These are phyloP conservation scores for Pseudopleuronectes americanus DNA, from an alignment of 2,797 vertebrate genomes.

Conservation along the genomic window DNA sequence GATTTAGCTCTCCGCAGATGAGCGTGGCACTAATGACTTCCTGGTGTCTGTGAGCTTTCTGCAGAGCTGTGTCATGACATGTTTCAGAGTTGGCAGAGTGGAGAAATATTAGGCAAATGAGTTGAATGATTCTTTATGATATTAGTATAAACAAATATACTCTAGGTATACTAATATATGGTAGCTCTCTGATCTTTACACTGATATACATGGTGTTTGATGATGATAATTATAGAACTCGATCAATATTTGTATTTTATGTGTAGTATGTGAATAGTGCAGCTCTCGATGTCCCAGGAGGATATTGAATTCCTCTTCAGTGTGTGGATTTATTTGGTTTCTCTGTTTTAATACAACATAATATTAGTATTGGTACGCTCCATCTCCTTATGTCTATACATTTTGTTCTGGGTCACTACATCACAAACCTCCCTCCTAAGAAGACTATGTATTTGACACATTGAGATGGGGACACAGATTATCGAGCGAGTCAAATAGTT, in stretches of 20 bases:
- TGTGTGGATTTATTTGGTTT: not conserved
- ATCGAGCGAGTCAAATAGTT: too few relatives aligned
- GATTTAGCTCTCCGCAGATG: constrained; percentile 60
- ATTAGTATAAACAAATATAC: too few relatives aligned
- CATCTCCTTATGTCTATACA: too few relatives aligned
- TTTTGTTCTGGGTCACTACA: too few relatives aligned
- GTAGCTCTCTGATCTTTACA: not conserved
- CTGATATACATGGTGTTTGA: not conserved
- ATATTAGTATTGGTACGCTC: too few relatives aligned
- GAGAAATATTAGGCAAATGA: constrained; percentile 12
- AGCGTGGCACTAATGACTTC: constrained; percentile 58
- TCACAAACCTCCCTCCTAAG: too few relatives aligned
- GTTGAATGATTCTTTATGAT: too few relatives aligned
- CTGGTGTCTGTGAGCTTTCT: constrained; percentile 39
- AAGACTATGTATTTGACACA: too few relatives aligned
- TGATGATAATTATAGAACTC: not conserved
- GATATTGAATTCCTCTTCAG: not conserved
- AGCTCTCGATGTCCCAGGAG: not conserved
- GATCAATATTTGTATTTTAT: not conserved
- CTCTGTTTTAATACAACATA: not conserved
- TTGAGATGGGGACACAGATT: too few relatives aligned
- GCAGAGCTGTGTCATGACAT: constrained; percentile 18
- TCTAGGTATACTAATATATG: not conserved
- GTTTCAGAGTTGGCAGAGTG: constrained; percentile 22
- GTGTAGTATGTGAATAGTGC: not conserved